phyloP scores from a whole-genome alignment of 2,888 invertebrate genomes.

The Eledona agricola region DNA sequence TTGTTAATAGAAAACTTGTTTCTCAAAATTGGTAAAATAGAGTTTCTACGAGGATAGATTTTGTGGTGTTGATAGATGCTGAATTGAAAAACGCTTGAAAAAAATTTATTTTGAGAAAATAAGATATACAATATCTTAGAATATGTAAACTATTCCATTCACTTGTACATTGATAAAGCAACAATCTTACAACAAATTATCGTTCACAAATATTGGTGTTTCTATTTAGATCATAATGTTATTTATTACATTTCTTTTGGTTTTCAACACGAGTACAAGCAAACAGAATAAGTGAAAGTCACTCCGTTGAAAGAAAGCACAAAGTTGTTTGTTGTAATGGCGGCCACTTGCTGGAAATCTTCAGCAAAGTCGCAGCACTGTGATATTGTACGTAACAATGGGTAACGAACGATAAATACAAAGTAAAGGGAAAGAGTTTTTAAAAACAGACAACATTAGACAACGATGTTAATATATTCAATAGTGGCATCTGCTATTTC shows the following conservation, averaged over 20 bases:
- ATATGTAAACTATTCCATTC: constrained; percentile 39
- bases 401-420: constrained; percentile 26
- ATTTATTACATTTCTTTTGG: constrained; percentile 30
- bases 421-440: constrained; percentile 33
- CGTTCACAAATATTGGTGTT: constrained; percentile 41
- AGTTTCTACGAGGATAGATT: no score
- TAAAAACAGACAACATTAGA: constrained; percentile 46
- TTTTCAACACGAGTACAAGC: constrained; percentile 39
- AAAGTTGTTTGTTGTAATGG: no score
- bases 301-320: constrained; percentile 26
- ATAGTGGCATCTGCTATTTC: constrained; percentile 41
- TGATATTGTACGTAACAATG: no score
- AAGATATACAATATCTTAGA: constrained; percentile 40
- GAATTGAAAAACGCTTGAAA: constrained; percentile 40
- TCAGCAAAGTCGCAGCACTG: no score
- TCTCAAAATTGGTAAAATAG: no score
- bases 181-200: constrained; percentile 39
- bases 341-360: no score
- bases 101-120: constrained; percentile 40
- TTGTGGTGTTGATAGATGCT: no score
- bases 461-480: constrained; percentile 43
- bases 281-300: constrained; percentile 37
- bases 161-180: constrained; percentile 40
- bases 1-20: no score
- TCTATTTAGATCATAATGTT: constrained; percentile 39